These are phyloP conservation scores for Volucella inflata DNA, from an alignment of 2,888 invertebrate species.

Conservation along the genomic window DNA sequence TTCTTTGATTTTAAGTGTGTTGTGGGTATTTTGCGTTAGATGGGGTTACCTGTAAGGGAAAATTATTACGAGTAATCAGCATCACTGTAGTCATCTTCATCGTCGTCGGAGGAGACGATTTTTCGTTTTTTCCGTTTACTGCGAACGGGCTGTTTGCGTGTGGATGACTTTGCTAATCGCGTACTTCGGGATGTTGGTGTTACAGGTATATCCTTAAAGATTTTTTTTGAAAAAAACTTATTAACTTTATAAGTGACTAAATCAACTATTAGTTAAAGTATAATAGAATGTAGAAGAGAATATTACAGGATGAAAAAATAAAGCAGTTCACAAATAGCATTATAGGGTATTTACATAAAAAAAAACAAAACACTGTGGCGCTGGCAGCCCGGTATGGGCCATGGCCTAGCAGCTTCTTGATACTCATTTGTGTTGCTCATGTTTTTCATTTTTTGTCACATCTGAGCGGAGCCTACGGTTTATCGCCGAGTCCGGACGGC, in stretches of 20 bases:
- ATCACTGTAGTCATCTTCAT: slow-evolving; percentile 88
- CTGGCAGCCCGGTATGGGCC: no score
- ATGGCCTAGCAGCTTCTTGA: no score
- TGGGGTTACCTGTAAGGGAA: slow-evolving; percentile 43
- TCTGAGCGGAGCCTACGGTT: no score
- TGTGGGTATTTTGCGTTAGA: not conserved
- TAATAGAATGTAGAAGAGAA: no score
- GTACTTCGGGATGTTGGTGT: slow-evolving; percentile 76
- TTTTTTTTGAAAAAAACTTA: slow-evolving; percentile 3
- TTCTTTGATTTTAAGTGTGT: slow-evolving; percentile 30
- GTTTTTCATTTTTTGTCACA: no score
- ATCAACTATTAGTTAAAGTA: no score
- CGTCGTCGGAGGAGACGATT: slow-evolving; percentile 86
- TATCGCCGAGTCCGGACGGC: no score
- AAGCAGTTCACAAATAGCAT: no score
- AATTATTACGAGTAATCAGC: slow-evolving; percentile 81
- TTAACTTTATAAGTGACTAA: not conserved
- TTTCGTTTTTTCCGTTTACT: slow-evolving; percentile 85
- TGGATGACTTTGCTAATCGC: slow-evolving; percentile 57
- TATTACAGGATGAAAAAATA: no score
- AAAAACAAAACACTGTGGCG: no score
- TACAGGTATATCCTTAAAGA: slow-evolving; percentile 70
- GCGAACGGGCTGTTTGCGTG: slow-evolving; percentile 78
- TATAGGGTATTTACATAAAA: no score
- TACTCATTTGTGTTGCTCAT: no score